Evolutionary conservation across 2,888 invertebrate genomes (phyloP).

Genomic region (Erebia palarica): DNA sequence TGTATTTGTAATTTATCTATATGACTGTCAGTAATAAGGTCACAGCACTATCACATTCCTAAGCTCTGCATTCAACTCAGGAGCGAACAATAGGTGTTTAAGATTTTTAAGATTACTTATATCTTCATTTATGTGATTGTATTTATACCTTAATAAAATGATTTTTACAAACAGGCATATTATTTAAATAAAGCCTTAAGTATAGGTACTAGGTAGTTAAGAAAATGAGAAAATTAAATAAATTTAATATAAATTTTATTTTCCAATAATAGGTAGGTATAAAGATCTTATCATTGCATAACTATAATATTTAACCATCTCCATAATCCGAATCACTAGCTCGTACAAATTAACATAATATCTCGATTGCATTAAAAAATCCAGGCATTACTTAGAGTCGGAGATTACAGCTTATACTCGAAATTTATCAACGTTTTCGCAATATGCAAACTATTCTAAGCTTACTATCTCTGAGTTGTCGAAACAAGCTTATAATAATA

Average conservation of each 20-base stretch:
- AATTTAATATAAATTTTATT: slow-evolving; percentile 32
- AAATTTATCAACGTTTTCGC: no score
- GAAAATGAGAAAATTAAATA: slow-evolving; percentile 7
- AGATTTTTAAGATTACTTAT: background rate
- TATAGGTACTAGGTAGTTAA: background rate
- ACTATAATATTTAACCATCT: slow-evolving; percentile 18
- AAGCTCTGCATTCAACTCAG: no score
- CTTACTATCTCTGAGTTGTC: background rate
- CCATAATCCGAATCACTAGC: background rate
- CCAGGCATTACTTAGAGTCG: no score
- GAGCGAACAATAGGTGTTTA: no score
- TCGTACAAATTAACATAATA: no score
- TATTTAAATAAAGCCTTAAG: background rate
- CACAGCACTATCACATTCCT: no score
- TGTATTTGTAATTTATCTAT: no score
- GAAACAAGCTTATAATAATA: slow-evolving; percentile 13
- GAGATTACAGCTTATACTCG: no score
- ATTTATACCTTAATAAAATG: background rate
- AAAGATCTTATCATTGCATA: slow-evolving; percentile 31
- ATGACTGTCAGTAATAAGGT: no score
- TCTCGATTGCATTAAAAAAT: no score
- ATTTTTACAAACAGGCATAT: background rate
- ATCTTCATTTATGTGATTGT: background rate
- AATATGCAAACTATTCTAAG: background rate
- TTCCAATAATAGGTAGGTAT: slow-evolving; percentile 25